Evolutionary conservation across 2,113 vertebrate genomes (phyloP).

Genomic region (Lucifuga dentata): DNA sequence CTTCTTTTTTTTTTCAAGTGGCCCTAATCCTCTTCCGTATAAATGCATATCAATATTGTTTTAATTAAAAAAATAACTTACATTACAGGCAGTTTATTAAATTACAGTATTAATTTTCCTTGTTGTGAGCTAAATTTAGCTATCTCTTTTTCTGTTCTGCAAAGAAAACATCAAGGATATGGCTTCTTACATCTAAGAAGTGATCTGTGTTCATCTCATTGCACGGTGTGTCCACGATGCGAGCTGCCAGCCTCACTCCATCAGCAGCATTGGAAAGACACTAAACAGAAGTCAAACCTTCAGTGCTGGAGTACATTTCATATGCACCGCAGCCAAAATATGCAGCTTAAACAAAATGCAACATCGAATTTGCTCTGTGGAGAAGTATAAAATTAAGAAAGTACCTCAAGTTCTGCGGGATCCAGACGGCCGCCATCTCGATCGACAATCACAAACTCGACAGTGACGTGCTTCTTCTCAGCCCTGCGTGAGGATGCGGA

Average conservation of each 20-base stretch:
- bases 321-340: background rate
- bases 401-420: constrained; percentile 87
- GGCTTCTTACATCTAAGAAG: constrained; percentile 88
- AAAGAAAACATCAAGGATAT: no score
- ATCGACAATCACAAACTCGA: constrained; percentile 92
- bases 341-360: background rate
- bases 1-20: no score
- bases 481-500: constrained; percentile 85
- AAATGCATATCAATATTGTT: no score
- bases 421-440: constrained; percentile 88
- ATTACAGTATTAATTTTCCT: no score
- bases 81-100: no score
- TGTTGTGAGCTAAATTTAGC: no score
- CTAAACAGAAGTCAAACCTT: constrained; percentile 72
- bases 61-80: no score
- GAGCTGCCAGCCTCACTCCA: constrained; percentile 92
- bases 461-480: constrained; percentile 89
- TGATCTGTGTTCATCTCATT: constrained; percentile 96
- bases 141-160: no score
- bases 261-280: constrained; percentile 90
- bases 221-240: constrained; percentile 96
- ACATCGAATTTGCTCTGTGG: background rate
- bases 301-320: background rate
- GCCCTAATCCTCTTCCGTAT: no score
- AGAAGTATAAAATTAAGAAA: background rate